Evolutionary conservation across 2,888 invertebrate species (phyloP).

Genomic region (Syrista parreyssii): DNA sequence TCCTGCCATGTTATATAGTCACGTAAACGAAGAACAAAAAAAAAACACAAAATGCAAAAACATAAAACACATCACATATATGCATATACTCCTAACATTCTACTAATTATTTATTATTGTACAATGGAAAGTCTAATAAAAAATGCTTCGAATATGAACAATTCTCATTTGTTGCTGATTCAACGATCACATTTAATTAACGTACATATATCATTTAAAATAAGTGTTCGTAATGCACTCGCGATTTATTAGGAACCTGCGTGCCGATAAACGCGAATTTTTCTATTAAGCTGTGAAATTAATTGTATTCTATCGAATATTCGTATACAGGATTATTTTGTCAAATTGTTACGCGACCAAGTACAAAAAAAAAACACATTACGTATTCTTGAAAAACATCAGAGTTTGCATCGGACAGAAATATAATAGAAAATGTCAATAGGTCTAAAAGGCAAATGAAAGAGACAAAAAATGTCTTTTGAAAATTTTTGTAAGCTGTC

Average conservation of each 20-base stretch:
- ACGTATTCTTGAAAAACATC: background rate
- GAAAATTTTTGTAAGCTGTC: background rate
- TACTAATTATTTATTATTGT: conserved; percentile 63
- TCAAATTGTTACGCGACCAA: background rate
- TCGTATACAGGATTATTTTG: background rate
- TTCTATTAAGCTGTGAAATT: background rate
- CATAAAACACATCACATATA: conserved; percentile 21
- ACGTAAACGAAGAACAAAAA: background rate
- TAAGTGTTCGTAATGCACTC: background rate
- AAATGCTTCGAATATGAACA: conserved; percentile 52
- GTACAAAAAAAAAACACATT: background rate
- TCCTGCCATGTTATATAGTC: conserved; percentile 14
- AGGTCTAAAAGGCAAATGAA: background rate
- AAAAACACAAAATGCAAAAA: background rate
- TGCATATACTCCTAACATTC: conserved; percentile 44
- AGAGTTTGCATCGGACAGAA: background rate
- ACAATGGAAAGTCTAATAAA: conserved; percentile 60
- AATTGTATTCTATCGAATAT: background rate
- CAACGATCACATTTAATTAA: conserved; percentile 12
- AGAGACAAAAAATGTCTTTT: background rate
- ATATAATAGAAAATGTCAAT: background rate
- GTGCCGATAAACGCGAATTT: too few species aligned
- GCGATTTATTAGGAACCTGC: background rate
- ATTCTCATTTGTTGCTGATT: conserved; percentile 30
- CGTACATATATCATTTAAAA: background rate